Conservation (phyloP, 2,888 invertebrate genomes). For the Chaitophorus viminalis region DNA sequence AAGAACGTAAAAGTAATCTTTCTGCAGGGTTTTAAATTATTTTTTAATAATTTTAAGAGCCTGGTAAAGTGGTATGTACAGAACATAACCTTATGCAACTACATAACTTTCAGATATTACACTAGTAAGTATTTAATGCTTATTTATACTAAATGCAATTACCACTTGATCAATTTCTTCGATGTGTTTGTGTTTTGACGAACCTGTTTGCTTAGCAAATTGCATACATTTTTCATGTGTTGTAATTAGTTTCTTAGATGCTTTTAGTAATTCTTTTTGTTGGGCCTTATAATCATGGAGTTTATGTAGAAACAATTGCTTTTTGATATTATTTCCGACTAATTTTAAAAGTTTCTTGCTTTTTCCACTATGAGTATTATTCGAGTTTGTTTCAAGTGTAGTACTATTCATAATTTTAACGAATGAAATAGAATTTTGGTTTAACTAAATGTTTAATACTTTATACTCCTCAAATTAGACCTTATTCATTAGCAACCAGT, state of each 20-base stretch:
- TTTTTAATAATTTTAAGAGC: no score
- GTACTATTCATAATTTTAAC: not conserved
- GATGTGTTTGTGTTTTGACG: not conserved
- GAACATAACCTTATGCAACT: no score
- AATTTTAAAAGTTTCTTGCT: not conserved
- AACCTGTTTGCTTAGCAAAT: not conserved
- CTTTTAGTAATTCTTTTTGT: not conserved
- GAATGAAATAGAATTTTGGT: not conserved
- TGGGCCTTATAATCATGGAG: slow-evolving; percentile 1
- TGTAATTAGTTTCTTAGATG: not conserved
- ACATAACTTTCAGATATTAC: no score
- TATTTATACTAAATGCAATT: not conserved
- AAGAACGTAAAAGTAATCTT: no score
- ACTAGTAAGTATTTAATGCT: no score
- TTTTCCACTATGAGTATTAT: not conserved
- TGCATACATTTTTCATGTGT: not conserved
- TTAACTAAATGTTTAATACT: not conserved
- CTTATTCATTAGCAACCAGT: not conserved
- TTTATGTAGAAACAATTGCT: not conserved
- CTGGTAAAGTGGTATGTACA: no score
- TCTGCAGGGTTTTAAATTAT: no score
- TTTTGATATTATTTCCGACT: not conserved
- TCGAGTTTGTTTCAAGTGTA: not conserved
- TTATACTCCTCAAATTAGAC: not conserved
- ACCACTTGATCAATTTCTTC: slow-evolving; percentile 38